These are phyloP conservation scores for Heliconius melpomene DNA, from an alignment of 1,140 invertebrate genomes.

Conservation along the genomic window DNA sequence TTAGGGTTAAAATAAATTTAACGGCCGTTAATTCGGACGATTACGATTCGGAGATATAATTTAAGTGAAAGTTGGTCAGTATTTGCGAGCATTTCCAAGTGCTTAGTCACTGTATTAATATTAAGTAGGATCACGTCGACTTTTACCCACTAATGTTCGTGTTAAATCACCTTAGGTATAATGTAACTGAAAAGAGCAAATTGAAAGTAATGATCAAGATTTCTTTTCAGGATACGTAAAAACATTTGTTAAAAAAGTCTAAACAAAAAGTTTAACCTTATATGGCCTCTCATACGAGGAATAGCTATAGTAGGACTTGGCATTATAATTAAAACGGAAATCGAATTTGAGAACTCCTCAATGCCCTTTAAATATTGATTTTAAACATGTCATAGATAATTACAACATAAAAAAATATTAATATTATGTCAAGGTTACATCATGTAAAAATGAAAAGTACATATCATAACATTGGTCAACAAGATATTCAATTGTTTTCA, in stretches of 20 bases:
- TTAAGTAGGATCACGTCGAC: slow-evolving; percentile 8
- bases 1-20: slow-evolving; percentile 24
- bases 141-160: not conserved
- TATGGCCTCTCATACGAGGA: no score
- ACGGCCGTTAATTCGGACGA: slow-evolving; percentile 28
- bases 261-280: no score
- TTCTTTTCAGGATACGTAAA: not conserved
- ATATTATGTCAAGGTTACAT: not conserved
- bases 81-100: slow-evolving; percentile 25
- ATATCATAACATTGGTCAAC: not conserved
- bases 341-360: no score
- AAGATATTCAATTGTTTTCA: not conserved
- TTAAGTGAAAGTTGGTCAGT: slow-evolving; percentile 29
- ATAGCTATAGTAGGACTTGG: no score
- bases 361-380: no score
- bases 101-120: slow-evolving; percentile 28
- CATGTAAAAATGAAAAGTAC: not conserved
- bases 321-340: no score
- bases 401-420: no score
- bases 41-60: slow-evolving; percentile 29
- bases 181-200: not conserved
- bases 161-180: not conserved
- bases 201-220: not conserved
- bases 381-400: no score
- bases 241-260: not conserved